Evolutionary conservation across 2,113 vertebrate genomes (phyloP), one percentile per base, ranked within the genome.

Genomic region (Brachyhypopomus occidentalis): DNA sequence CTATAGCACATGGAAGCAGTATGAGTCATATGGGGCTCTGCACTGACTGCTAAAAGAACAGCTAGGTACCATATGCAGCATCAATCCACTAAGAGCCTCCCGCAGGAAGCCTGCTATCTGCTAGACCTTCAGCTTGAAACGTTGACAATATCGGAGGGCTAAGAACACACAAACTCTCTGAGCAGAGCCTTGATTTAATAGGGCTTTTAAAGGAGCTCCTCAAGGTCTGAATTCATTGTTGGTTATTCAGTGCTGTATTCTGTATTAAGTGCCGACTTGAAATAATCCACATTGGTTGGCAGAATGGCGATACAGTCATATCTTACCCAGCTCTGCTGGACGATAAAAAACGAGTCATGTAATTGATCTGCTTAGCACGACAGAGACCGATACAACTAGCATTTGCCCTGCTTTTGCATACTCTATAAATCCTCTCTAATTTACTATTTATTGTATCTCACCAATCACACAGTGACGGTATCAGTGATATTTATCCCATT

Each of bases 11-110:
- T 77, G 81, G 77, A 66, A 81, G 75, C 56, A 58, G 34, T 74
- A 78, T 75, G 82, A 84, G 59, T 82, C 79, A 85, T 78, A 72
- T 52, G 45, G 55, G 55, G 45, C 72, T 69, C 71, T 70, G 85
- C 75, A 86, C 58, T 52, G 76, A 27, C 71, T 76, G 81, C 71
- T 77, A 75, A 85, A 79, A 79, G 55, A 75, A 67, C 75, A 80
- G 30, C 80, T 78, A 45, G 63, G 60, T 70, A 77, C 79, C 48
- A 83, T 84, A 86, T 83, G 77, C 48, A 69, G 73, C 72, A 74
- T 79, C 80, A 85, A 55, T 76, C 25, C 75, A 74, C 62, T 74
- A 81, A 81, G 60, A 69, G 66, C n/a, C 36, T 62, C 72, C 45
- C 82, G 59, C 66, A 82, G 79, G 67, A 64, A 75, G 19, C 71